phyloP scores from a whole-genome alignment of 1,140 invertebrate species.

The Ephestia elutella region DNA sequence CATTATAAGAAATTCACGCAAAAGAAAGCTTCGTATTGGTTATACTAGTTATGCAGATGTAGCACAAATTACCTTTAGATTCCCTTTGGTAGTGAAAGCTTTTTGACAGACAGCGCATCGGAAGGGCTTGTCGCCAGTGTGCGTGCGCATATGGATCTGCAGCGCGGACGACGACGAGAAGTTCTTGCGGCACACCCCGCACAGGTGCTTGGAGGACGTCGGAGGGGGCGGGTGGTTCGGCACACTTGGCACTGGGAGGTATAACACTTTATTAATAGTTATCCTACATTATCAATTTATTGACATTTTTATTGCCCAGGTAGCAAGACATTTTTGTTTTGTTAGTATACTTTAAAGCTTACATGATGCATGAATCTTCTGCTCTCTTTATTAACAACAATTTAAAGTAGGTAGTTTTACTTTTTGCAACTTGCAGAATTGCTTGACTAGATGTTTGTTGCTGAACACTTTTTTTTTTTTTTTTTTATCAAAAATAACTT shows the following conservation, averaged over 20 bases:
- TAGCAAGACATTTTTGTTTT: too few species aligned
- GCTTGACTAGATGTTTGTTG: background rate
- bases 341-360: too few species aligned
- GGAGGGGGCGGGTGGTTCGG: slow-evolving; percentile 60
- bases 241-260: slow-evolving; percentile 43
- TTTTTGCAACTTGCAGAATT: too few species aligned
- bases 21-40: too few species aligned
- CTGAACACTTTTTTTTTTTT: background rate
- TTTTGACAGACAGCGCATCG: slow-evolving; percentile 95
- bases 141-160: slow-evolving; percentile 98
- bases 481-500: slow-evolving; percentile 72
- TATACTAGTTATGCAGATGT: background rate
- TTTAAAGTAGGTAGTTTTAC: too few species aligned
- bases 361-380: too few species aligned
- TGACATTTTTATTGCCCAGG: too few species aligned
- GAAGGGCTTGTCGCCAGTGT: slow-evolving; percentile 98
- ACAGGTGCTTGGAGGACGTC: slow-evolving; percentile 89
- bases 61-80: slow-evolving; percentile 91
- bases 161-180: slow-evolving; percentile 96
- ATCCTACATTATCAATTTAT: too few species aligned
- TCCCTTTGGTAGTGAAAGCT: slow-evolving; percentile 98
- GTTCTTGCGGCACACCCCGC: slow-evolving; percentile 97
- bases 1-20: too few species aligned
- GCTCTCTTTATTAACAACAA: too few species aligned
- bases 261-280: background rate